Base-by-base conservation (phyloP, 2,888 invertebrate species). In the Meteorus colon region DNA sequence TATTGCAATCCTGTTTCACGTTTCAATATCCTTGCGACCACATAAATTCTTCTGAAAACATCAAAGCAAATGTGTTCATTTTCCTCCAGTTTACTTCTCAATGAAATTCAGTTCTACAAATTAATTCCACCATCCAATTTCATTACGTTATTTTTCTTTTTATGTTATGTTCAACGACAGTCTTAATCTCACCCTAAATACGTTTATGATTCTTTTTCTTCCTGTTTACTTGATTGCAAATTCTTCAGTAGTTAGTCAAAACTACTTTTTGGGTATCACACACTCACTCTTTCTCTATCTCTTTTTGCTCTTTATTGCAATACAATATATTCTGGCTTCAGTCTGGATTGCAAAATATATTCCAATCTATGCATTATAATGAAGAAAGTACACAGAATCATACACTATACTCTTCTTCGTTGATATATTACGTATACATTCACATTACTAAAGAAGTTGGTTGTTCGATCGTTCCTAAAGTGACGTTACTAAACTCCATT, bases 121-220 rank as follows among this genome's bases (percentile, higher is more conserved):
- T 34, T 8, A 55, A 8, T 2, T 48, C 19, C 4, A 19, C 8
- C 19, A 55, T 6, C 12, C 41, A 27, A n/a, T 34, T 19, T 55
- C 10, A 16, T 16, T 29, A 10, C 60, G 1, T 16, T 80, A 81
- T 82, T 82, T 81, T 77, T 76, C 74, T 71, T 69, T 78, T 67
- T 77, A 77, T 72, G 77, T 45, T 6, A 4, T 24, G 19, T 71
- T 71, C 45, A 62, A 63, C 45, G 37, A 62, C 31, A n/a, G 72
- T 55, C 37, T 55, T 4, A 60, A 45, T 55, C 16, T 63, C 41
- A 31, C 63, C n/a, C 19, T 24, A 14, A n/a, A 45, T 63, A 63
- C 70, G 37, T 65, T 70, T 75, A 19, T 63, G 19, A 37, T 45
- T 78, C 77, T 79, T 78, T 73, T 81, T 83, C 74, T 77, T 81